Base-by-base conservation (phyloP, 1,140 invertebrate genomes). In the Argopecten irradians region DNA sequence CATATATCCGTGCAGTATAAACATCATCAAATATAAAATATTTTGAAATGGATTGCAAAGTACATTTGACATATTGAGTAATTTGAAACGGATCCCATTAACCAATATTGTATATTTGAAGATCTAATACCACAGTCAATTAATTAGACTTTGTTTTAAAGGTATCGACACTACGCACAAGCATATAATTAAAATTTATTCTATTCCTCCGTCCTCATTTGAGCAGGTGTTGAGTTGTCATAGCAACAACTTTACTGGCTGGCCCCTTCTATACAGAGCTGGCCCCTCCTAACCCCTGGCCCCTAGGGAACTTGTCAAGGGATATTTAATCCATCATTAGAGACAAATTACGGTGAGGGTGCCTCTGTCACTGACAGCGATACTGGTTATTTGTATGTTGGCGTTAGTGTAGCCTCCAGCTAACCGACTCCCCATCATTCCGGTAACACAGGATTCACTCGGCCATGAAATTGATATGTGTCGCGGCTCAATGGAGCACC, bases 261-360 rank as follows among this genome's bases (percentile, higher is more conserved):
- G 55, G 55, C n/a, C 55, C n/a, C 55, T 71, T 28, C 22, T 71
- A 71, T 71, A n/a, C 28, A 3, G 11, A n/a, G 28, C 55, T 71
- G 55, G 55, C 55, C 55, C 55, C 55, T 71, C 55, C 55, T 71
- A 71, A 71, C 55, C 55, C n/a, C 55, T 71, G 55, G 55, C 55
- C 55, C n/a, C 2, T 71, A n/a, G 55, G 55, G 55, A 71, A 71
- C 55, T 5, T 16, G 16, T 71, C 55, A 28, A n/a, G 55, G 55
- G 55, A 71, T 71, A 71, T 71, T 71, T 71, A 71, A 71, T 71
- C 55, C 55, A 71, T n/a, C 55, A 71, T 71, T 71, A 71, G 55
- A n/a, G 55, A 71, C 55, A 71, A 71, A 71, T 71, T 71, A 71
- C 22, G 5, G 55, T 71, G 55, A 71, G 55, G 55, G 55, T 71